Base-by-base conservation (phyloP, 1,140 invertebrate species). In the Halesus radiatus region DNA sequence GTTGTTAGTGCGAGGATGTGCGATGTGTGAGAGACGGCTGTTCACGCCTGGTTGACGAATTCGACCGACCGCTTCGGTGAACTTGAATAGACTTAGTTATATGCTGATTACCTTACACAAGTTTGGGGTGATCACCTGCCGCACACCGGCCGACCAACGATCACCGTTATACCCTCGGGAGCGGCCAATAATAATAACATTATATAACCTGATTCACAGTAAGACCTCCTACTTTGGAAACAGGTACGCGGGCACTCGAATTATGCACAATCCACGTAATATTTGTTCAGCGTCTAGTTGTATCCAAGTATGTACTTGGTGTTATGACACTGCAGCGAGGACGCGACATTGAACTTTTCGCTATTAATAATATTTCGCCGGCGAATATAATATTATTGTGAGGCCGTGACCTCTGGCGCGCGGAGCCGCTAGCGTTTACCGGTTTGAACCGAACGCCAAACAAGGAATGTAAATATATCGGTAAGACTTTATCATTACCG, bases 61-160 rank as follows among this genome's bases (percentile, higher is more conserved):
- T 66, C 62, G 62, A 66, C 62, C 62, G 62, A 32, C 62, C 62
- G 62, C 62, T 66, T 29, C 62, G 62, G 62, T 66, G 62, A 66
- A 66, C 62, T 66, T 66, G 23, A 66, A 66, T 66, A n/a, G 62
- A 66, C 22, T 15, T 66, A 29, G 62, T 26, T 22, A 16, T 13
- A 66, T 32, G 62, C 7, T 66, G 32, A 66, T 66, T 66, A 13
- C 62, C 10, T 10, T 7, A 32, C 23, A 66, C 62, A 13, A 66
- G 62, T 66, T 66, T 66, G 62, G 62, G 62, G 62, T 66, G 60
- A 64, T 64, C 60, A 66, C 62, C 26, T 29, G 23, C 20, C 62
- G 1, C 29, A 45, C 37, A 13, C 37, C 37, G 37, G 7, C 37
- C 37, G 7, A 45, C 37, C 37, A 13, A 8, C 1, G 37, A 45